Conservation (phyloP, 2,113 vertebrate genomes). For the Parotia lawesii region DNA sequence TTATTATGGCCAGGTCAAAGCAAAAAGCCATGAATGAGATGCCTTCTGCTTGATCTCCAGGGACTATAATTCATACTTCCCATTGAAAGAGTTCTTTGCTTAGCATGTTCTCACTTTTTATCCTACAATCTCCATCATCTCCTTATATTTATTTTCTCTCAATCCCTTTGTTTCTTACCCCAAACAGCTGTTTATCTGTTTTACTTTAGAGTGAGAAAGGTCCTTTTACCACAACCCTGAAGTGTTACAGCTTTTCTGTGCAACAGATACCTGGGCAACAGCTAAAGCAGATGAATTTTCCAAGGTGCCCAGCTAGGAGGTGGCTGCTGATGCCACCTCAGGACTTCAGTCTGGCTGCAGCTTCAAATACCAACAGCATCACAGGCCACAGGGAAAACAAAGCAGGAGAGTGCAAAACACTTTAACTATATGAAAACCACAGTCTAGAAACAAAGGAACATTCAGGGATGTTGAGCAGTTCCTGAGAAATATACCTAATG, state of each 20-base stretch:
- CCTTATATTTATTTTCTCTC: not conserved
- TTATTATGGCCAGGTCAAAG: slow-evolving; percentile 45
- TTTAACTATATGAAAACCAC: not conserved
- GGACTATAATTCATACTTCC: not conserved
- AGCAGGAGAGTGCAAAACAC: not conserved
- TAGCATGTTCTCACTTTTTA: not conserved
- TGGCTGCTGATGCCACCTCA: not conserved
- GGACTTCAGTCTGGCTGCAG: not conserved
- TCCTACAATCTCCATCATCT: not conserved
- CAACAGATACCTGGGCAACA: not conserved
- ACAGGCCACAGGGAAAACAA: not conserved
- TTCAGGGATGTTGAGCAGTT: not conserved
- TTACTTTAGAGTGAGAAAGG: not conserved
- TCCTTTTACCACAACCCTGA: not conserved
- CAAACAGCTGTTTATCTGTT: not conserved
- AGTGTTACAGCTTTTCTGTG: not conserved
- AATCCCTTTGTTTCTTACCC: not conserved
- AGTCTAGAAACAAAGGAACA: not conserved
- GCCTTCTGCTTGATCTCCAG: slow-evolving; percentile 9
- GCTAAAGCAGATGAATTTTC: not conserved
- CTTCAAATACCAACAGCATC: not conserved
- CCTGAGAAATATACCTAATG: not conserved
- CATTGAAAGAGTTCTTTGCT: not conserved
- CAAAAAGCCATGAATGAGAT: slow-evolving; percentile 37
- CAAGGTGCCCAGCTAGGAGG: not conserved